phyloP scores from a whole-genome alignment of 2,113 vertebrate genomes.

The Raja brachyura region DNA sequence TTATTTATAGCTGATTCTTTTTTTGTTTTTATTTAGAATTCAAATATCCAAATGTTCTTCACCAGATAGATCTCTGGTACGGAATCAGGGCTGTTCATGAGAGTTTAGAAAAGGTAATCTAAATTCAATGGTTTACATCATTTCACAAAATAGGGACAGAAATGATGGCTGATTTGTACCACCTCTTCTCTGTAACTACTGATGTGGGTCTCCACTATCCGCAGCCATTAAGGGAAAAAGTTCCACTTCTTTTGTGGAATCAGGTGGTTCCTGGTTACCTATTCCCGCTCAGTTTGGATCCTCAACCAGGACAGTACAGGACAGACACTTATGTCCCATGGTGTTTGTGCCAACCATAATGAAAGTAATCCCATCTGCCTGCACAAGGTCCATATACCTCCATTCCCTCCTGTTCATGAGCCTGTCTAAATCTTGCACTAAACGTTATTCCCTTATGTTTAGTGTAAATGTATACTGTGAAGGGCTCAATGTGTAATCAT shows the following conservation, averaged over 20 bases:
- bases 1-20: not conserved
- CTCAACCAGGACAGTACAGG: no score
- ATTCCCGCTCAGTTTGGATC: no score
- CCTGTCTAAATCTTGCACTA: no score
- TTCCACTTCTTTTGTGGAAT: not conserved
- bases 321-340: no score
- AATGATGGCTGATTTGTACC: not conserved
- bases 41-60: conserved; percentile 14
- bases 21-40: not conserved
- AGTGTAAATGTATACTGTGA: no score
- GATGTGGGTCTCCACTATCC: no score
- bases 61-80: conserved; percentile 20
- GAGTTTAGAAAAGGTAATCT: conserved; percentile 7
- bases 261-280: not conserved
- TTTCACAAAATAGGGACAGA: not conserved
- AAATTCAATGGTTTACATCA: not conserved
- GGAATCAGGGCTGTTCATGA: not conserved
- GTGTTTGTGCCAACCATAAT: no score
- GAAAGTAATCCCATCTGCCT: no score
- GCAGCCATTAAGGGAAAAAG: not conserved
- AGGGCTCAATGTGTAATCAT: no score
- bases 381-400: no score
- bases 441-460: no score
- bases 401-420: no score
- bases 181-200: not conserved